Conservation (phyloP, 2,888 invertebrate genomes). For the Muscina levida region DNA sequence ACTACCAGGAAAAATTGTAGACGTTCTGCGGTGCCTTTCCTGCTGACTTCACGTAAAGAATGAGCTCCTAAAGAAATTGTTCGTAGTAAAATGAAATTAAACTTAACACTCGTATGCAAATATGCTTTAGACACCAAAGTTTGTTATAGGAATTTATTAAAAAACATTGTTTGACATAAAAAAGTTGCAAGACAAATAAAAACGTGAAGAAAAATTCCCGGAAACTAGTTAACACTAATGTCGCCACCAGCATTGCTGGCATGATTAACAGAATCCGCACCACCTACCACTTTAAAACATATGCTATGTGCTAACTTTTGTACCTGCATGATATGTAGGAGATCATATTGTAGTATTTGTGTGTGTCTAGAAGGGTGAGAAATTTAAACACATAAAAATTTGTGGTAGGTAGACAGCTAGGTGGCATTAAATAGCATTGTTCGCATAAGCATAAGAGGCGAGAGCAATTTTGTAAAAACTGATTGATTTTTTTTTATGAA, state of each 20-base stretch:
- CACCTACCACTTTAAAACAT: neutral
- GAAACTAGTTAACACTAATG: too few relatives aligned
- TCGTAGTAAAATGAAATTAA: neutral
- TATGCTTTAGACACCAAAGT: neutral
- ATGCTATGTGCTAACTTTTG: too few relatives aligned
- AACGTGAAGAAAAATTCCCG: neutral
- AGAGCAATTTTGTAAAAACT: too few relatives aligned
- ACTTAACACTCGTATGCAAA: neutral
- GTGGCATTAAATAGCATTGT: too few relatives aligned
- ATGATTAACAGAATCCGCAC: too few relatives aligned
- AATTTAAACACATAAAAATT: neutral
- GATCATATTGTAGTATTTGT: too few relatives aligned
- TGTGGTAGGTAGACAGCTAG: neutral
- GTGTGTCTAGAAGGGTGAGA: neutral
- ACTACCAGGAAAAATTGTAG: constrained; percentile 1
- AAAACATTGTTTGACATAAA: neutral
- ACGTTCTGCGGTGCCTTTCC: too few relatives aligned
- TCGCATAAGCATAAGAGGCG: too few relatives aligned
- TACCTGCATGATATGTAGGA: too few relatives aligned
- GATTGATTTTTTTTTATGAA: too few relatives aligned
- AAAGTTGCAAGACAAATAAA: neutral
- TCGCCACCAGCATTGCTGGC: constrained; percentile 17
- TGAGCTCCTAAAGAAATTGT: too few relatives aligned
- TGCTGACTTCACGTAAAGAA: too few relatives aligned
- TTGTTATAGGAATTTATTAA: constrained; percentile 12